phyloP scores from a whole-genome alignment of 2,113 vertebrate genomes.

The Cheirogaleus medius region DNA sequence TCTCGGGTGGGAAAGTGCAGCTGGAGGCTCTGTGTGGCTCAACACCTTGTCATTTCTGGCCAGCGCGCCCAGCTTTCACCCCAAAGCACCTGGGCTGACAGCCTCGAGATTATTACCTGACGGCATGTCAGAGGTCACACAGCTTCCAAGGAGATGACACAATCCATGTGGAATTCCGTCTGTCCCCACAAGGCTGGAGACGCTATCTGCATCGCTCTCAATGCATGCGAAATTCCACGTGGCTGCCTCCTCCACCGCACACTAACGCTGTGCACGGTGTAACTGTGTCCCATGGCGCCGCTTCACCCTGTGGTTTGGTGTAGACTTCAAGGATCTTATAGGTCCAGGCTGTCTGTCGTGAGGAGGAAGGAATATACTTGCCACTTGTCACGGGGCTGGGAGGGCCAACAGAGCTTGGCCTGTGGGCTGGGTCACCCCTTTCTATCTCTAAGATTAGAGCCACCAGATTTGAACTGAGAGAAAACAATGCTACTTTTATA shows the following conservation, averaged over 20 bases:
- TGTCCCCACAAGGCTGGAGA: not conserved
- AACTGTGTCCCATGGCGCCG: fast-evolving
- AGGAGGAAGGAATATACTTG: not conserved
- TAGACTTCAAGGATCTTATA: too few species aligned
- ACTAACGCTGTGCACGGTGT: too few species aligned
- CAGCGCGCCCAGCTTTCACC: not conserved
- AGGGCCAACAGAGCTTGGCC: not conserved
- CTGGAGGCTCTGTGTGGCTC: not conserved
- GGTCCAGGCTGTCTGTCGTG: not conserved
- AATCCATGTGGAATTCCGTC: not conserved
- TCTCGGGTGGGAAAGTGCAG: not conserved
- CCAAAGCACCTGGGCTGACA: not conserved
- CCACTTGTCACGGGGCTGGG: fast-evolving
- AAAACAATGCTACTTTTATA: not conserved
- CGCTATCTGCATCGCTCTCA: not conserved
- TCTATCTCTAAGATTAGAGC: not conserved
- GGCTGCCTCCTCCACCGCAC: fast-evolving
- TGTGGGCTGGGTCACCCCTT: not conserved
- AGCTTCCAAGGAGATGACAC: not conserved
- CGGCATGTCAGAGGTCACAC: not conserved
- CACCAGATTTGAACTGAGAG: not conserved
- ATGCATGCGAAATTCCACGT: fast-evolving
- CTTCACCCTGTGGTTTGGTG: fast-evolving
- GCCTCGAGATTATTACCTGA: not conserved
- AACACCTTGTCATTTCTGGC: constrained; percentile 40